Evolutionary conservation across 2,797 vertebrate species (phyloP).

Genomic region (Danio tinwini): DNA sequence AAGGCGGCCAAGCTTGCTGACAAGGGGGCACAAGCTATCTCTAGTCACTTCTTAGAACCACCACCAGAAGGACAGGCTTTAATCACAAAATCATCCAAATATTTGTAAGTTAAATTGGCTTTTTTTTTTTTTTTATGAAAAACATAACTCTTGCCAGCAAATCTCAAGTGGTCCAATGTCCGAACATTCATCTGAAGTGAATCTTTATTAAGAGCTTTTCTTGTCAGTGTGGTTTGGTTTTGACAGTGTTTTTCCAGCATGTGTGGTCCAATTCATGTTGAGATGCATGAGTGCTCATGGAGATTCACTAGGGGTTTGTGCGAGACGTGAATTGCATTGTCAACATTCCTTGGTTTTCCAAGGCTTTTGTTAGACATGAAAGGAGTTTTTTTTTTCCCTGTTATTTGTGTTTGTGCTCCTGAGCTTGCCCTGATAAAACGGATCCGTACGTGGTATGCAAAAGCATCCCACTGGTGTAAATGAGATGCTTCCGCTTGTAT

Average conservation of each 20-base stretch:
- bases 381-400: neutral
- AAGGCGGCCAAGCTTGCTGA: too few species aligned
- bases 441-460: neutral
- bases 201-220: constrained; percentile 2
- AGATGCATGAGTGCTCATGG: constrained; percentile 50
- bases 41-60: too few species aligned
- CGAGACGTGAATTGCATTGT: constrained; percentile 16
- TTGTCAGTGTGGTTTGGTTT: neutral
- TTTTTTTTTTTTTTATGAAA: too few species aligned
- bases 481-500: neutral
- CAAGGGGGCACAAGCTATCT: too few species aligned
- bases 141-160: too few species aligned
- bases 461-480: constrained; percentile 11
- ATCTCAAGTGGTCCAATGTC: neutral
- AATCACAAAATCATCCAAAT: too few species aligned
- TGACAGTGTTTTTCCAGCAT: constrained; percentile 59
- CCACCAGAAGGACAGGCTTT: too few species aligned
- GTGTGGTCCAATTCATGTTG: constrained; percentile 54
- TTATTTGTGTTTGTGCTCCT: constrained; percentile 32
- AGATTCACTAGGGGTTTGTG: constrained; percentile 14
- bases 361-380: constrained; percentile 27
- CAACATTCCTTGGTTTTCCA: constrained; percentile 17
- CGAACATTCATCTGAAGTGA: constrained; percentile 7
- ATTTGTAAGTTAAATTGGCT: too few species aligned
- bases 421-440: constrained; percentile 27